phyloP scores from a whole-genome alignment of 2,888 invertebrate genomes.

The Lithophane leautieri region DNA sequence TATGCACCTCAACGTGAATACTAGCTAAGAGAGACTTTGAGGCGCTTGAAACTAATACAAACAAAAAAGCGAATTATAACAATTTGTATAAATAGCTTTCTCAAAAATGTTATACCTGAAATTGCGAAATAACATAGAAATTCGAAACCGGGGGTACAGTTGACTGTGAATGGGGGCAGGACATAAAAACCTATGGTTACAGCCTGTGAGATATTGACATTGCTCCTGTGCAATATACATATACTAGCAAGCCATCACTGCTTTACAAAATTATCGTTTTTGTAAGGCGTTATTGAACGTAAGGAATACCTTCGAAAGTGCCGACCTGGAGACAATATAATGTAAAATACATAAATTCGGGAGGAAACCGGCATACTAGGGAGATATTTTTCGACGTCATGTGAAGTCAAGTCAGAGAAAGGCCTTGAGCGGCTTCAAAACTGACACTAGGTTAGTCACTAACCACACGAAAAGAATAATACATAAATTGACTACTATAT shows the following conservation, averaged over 20 bases:
- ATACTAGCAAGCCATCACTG: slow-evolving; percentile 6
- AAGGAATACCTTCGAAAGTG: background rate
- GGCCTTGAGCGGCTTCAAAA: too few species aligned
- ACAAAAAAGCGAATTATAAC: background rate
- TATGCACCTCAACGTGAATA: background rate
- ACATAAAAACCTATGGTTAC: background rate
- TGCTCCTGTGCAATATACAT: background rate
- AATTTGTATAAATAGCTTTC: background rate
- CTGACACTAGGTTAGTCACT: too few species aligned
- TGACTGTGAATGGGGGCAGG: background rate
- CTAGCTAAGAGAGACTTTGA: background rate
- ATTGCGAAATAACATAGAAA: background rate
- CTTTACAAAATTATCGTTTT: background rate
- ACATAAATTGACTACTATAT: too few species aligned
- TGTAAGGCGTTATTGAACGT: background rate
- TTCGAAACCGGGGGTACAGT: background rate
- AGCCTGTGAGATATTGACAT: background rate
- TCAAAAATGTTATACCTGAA: background rate
- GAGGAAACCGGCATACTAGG: too few species aligned
- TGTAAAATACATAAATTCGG: too few species aligned
- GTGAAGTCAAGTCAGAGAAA: too few species aligned
- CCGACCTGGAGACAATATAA: too few species aligned
- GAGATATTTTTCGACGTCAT: too few species aligned
- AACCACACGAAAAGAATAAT: too few species aligned
- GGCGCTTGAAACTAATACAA: background rate